phyloP scores from a whole-genome alignment of 2,888 invertebrate genomes.

The Alentia gelatinosa region DNA sequence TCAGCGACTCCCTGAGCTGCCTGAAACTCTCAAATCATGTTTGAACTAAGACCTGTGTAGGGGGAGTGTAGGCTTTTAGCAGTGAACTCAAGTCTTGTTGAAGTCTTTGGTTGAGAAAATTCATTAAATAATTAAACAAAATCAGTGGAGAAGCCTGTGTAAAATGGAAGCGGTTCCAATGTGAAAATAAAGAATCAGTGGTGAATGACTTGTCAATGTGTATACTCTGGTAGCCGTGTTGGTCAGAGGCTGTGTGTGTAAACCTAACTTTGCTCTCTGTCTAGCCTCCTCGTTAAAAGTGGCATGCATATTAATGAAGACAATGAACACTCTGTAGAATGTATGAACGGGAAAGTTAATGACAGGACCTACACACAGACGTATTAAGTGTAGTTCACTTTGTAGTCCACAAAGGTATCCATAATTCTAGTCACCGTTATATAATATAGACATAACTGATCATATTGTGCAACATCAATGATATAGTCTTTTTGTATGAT shows the following conservation, averaged over 20 bases:
- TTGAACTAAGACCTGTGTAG: no score
- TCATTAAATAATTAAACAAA: no score
- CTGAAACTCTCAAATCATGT: no score
- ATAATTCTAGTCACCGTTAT: conserved; percentile 40
- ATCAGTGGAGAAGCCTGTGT: no score
- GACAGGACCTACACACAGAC: background rate
- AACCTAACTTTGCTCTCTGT: background rate
- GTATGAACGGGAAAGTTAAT: background rate
- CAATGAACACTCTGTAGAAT: background rate
- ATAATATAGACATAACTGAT: background rate
- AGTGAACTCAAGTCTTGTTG: no score
- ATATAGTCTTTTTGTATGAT: conserved; percentile 12
- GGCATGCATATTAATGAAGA: background rate
- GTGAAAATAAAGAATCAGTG: no score
- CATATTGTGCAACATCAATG: conserved; percentile 14
- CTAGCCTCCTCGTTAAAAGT: background rate
- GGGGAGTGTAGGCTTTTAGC: no score
- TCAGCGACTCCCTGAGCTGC: no score
- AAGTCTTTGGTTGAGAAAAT: no score
- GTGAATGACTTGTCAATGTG: background rate
- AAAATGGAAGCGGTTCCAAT: no score
- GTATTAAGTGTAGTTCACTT: conserved; percentile 21
- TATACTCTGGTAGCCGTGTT: background rate
- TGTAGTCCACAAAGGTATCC: conserved; percentile 13
- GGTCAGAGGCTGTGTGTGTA: background rate